These are phyloP conservation scores for Theropithecus gelada DNA, from an alignment of 2,113 vertebrate species.

Conservation along the genomic window DNA sequence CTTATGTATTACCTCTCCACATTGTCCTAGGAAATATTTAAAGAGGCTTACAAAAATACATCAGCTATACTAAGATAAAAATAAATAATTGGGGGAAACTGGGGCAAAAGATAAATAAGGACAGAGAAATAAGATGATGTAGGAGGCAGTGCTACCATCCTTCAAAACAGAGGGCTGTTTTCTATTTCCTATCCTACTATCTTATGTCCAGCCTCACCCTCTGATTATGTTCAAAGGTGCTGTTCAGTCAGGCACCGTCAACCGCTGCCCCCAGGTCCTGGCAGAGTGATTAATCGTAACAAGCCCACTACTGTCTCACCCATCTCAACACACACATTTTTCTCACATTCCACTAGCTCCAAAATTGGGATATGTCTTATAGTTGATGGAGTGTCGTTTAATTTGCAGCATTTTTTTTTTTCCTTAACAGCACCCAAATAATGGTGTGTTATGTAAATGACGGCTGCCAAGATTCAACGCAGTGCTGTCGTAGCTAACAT, in stretches of 20 bases:
- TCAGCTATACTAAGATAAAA: background rate
- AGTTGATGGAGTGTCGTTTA: background rate
- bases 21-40: background rate
- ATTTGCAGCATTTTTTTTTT: background rate
- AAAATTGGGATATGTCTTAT: no score
- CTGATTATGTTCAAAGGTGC: no score
- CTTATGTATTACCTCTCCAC: fast-evolving
- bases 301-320: no score
- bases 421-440: background rate
- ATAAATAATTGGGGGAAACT: background rate
- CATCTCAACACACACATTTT: fast-evolving
- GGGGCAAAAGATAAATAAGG: background rate
- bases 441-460: background rate
- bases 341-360: background rate
- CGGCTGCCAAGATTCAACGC: fast-evolving
- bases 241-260: background rate
- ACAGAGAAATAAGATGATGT: background rate
- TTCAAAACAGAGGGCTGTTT: fast-evolving
- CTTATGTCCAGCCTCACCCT: fast-evolving
- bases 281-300: no score
- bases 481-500: fast-evolving
- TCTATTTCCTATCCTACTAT: fast-evolving
- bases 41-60: background rate
- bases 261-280: no score
- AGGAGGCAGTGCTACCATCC: fast-evolving